Base-by-base conservation (phyloP, 2,113 vertebrate species). In the Sakesphorus luctuosus region DNA sequence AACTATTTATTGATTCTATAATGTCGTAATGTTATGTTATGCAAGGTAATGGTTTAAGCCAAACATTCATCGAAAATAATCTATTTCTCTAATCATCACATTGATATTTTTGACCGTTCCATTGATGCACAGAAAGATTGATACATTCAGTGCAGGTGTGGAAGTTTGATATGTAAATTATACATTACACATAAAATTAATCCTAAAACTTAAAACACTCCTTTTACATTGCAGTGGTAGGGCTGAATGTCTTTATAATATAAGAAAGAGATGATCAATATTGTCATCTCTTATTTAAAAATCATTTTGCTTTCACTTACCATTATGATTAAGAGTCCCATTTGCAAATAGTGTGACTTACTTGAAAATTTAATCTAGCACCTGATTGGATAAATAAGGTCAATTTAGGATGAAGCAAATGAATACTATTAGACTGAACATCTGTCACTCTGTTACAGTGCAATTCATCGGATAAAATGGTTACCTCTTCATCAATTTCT, bases 191-290 rank as follows among this genome's bases (percentile, higher is more conserved):
- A 87, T 87, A 84, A 97, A 97, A 97, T 89, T 38, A 95, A 96
- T 95, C 76, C 62, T 94, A 95, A 97, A 88, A 40, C 44, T 84
- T 61, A 87, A 95, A 97, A 73, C 50, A 84, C 66, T 82, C 71
- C 36, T 96, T 96, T 97, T 89, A 90, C 82, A 62, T 21, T 92
- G 24, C 96, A 91, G 87, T 33, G 50, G 91, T 94, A 91, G 94
- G 59, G 84, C 23, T 20, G 20, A 91, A 97, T 96, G 87, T 77
- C 92, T 96, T 97, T 90, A 89, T 80, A 96, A 85, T 72, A 94
- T 72, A 94, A 84, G 79, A 94, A 44, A 90, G 84, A 94, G 46
- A 95, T 95, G 88, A 94, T 91, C 87, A 89, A 52, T 36, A 83
- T 33, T 88, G 76, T 87, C 67, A 86, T 77, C 40, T 87, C 25